Conservation (phyloP, 2,797 vertebrate species). For the Betta splendens region DNA sequence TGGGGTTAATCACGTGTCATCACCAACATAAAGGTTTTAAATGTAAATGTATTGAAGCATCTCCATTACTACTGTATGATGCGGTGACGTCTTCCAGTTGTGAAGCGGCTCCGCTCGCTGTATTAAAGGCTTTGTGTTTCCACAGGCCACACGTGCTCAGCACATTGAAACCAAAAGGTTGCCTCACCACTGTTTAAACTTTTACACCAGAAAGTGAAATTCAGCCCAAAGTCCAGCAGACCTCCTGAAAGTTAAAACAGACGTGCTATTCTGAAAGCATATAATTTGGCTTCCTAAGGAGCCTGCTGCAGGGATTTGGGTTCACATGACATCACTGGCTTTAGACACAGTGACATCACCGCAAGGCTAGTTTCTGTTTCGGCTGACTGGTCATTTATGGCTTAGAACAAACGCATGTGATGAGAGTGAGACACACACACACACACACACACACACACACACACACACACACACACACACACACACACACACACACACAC, state of each 20-base stretch:
- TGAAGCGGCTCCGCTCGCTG: conserved; percentile 26
- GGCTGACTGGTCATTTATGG: conserved; percentile 65
- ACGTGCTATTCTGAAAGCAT: conserved; percentile 53
- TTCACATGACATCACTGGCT: conserved; percentile 76
- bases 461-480: no score
- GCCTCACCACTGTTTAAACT: conserved; percentile 36
- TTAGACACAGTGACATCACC: conserved; percentile 73
- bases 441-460: conserved; percentile 19
- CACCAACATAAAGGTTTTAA: no score
- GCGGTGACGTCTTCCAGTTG: conserved; percentile 42
- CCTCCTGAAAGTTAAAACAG: conserved; percentile 41
- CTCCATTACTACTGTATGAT: conserved; percentile 14
- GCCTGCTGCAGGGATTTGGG: conserved; percentile 46
- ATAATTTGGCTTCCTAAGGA: conserved; percentile 64
- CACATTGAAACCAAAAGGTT: conserved; percentile 35
- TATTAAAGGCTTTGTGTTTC: conserved; percentile 49
- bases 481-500: conserved; percentile 46
- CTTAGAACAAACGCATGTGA: conserved; percentile 55
- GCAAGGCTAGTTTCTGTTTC: conserved; percentile 35
- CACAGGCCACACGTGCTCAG: conserved; percentile 64
- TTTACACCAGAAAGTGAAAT: conserved; percentile 43
- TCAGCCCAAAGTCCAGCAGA: conserved; percentile 43
- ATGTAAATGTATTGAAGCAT: conserved; percentile 18
- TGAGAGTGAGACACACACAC: conserved; percentile 46
- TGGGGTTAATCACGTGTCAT: no score